A percentile compares a stretch with the other conserved stretches of the same genome.
Evolutionary conservation across 1,140 invertebrate species (phyloP).

Genomic region (Coboldia fuscipes): DNA sequence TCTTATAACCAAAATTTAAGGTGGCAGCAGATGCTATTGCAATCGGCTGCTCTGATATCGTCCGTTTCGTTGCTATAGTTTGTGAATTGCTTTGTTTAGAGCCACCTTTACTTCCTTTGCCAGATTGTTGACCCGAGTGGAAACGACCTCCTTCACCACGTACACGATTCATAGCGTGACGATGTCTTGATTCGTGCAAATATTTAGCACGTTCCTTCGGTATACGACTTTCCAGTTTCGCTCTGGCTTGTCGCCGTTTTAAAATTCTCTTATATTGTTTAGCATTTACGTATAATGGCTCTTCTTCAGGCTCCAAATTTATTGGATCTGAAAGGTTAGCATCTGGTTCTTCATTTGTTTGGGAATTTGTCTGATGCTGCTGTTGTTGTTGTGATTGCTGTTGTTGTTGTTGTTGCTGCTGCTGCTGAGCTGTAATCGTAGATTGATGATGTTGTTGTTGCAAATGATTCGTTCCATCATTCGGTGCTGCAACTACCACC

Average conservation of each 20-base stretch:
- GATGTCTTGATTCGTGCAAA: constrained; percentile 92
- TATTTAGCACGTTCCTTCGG: constrained; percentile 97
- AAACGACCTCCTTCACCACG: constrained; percentile 93
- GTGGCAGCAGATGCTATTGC: background rate
- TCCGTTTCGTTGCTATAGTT: constrained; percentile 5
- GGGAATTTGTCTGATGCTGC: constrained; percentile 9
- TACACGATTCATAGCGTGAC: constrained; percentile 94
- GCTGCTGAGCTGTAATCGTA: background rate
- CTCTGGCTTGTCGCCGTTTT: constrained; percentile 71
- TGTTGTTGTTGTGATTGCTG: constrained; percentile 6
- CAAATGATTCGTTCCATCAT: constrained; percentile 3
- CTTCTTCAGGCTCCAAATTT: constrained; percentile 56
- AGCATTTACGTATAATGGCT: constrained; percentile 98
- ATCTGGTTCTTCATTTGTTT: constrained; percentile 11
- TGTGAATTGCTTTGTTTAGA: background rate
- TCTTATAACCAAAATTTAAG: too few species aligned
- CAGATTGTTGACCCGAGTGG: constrained; percentile 39
- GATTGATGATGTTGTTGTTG: too few species aligned
- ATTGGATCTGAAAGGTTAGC: constrained; percentile 39
- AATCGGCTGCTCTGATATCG: constrained; percentile 4
- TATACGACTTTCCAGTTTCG: constrained; percentile 84
- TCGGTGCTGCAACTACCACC: constrained; percentile 11
- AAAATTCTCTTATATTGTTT: constrained; percentile 86
- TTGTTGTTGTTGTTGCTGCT: constrained; percentile 7
- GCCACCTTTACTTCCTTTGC: constrained; percentile 5